Evolutionary conservation across 2,888 invertebrate species (phyloP).

Genomic region (Ernsta delagoae): DNA sequence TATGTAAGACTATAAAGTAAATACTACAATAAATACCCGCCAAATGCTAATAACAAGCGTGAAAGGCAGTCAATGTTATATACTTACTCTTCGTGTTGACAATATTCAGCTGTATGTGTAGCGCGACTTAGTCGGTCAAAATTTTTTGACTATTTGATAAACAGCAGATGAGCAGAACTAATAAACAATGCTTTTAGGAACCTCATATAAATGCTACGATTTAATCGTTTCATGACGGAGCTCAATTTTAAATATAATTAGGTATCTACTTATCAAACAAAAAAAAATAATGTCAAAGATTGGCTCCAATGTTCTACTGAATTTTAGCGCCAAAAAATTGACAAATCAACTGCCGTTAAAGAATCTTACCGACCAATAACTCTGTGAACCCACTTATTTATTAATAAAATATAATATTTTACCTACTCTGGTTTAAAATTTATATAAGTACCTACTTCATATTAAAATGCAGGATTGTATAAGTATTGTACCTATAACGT

Average conservation of each 20-base stretch:
- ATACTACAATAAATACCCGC: slow-evolving; percentile 24
- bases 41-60: slow-evolving; percentile 22
- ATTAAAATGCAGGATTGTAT: background rate
- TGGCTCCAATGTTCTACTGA: slow-evolving; percentile 6
- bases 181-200: slow-evolving; percentile 14
- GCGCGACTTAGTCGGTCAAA: slow-evolving; percentile 23
- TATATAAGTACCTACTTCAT: slow-evolving; percentile 10
- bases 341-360: background rate
- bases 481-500: no score
- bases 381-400: slow-evolving; percentile 12
- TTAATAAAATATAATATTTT: slow-evolving; percentile 12
- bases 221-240: slow-evolving; percentile 31
- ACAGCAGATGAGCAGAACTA: slow-evolving; percentile 4
- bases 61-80: slow-evolving; percentile 33
- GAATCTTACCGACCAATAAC: background rate
- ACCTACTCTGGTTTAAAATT: slow-evolving; percentile 5
- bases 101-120: slow-evolving; percentile 34
- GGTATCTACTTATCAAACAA: slow-evolving; percentile 2
- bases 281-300: background rate
- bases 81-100: slow-evolving; percentile 35
- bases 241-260: slow-evolving; percentile 29
- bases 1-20: slow-evolving; percentile 39
- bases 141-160: slow-evolving; percentile 31
- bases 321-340: slow-evolving; percentile 8
- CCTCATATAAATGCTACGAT: slow-evolving; percentile 26